Conservation (phyloP, 35 echinoderm and acorn worm species). For the Lytechinus variegatus region DNA sequence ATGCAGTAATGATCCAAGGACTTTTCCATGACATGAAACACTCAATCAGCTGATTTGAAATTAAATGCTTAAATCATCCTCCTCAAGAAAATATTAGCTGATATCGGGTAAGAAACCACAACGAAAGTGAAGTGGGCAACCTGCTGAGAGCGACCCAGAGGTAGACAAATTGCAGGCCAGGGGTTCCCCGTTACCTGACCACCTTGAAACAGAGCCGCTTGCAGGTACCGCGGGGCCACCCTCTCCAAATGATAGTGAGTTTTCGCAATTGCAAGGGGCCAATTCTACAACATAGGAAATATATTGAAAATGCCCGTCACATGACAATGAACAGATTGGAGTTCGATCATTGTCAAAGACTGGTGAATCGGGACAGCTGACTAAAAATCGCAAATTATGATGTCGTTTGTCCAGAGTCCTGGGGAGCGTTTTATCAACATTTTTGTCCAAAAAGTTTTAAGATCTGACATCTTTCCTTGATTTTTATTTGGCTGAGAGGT, state of each 20-base stretch:
- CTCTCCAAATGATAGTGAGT: not conserved
- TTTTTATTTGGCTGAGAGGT: too few relatives aligned
- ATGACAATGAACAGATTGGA: too few relatives aligned
- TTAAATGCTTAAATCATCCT: not conserved
- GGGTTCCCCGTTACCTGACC: not conserved
- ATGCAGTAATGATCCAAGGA: not conserved
- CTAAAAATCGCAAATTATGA: too few relatives aligned
- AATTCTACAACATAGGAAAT: too few relatives aligned
- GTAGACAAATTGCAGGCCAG: not conserved
- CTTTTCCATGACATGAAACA: not conserved
- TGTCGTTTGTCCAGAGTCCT: too few relatives aligned
- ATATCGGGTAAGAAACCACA: not conserved
- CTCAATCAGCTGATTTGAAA: not conserved
- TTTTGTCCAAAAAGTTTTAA: too few relatives aligned
- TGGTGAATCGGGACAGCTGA: too few relatives aligned
- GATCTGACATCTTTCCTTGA: too few relatives aligned
- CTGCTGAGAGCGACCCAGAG: not conserved
- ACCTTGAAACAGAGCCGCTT: not conserved
- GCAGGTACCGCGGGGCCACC: not conserved
- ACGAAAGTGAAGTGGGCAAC: not conserved
- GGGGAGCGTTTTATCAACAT: too few relatives aligned
- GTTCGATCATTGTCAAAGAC: too few relatives aligned
- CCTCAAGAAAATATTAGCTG: not conserved
- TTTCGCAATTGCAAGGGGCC: too few relatives aligned
- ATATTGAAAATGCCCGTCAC: too few relatives aligned